Evolutionary conservation across 1,140 invertebrate species (phyloP).

Genomic region (Zaprionus camerounensis): DNA sequence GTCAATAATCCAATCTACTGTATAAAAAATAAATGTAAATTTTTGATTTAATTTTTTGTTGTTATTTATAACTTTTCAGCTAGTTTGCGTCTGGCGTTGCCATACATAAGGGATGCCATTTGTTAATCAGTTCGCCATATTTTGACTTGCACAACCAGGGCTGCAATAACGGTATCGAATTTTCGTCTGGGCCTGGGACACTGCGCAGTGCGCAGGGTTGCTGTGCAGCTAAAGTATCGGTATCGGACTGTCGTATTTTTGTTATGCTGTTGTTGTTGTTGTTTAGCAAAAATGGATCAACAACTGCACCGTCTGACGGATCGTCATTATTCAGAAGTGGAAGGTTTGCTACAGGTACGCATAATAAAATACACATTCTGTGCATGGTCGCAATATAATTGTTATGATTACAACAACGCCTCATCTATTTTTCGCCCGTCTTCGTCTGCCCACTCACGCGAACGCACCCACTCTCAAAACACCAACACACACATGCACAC

Average conservation of each 20-base stretch:
- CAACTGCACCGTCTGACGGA: conserved; percentile 76
- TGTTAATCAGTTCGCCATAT: neutral
- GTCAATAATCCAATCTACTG: too few relatives aligned
- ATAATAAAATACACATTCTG: conserved; percentile 15
- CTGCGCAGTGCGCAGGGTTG: conserved; percentile 52
- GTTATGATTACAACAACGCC: conserved; percentile 49
- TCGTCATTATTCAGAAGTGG: conserved; percentile 74
- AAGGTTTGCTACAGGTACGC: conserved; percentile 68
- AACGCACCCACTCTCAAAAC: conserved; percentile 70
- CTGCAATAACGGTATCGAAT: conserved; percentile 11
- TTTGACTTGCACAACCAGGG: conserved; percentile 9
- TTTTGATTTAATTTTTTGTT: neutral
- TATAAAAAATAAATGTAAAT: neutral
- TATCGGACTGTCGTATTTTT: conserved; percentile 58
- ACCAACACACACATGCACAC: conserved; percentile 51
- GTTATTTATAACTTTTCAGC: conserved; percentile 15
- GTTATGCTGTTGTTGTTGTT: conserved; percentile 65
- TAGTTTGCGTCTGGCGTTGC: conserved; percentile 11
- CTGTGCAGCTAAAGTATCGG: conserved; percentile 44
- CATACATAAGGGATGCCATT: neutral
- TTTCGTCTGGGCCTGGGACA: conserved; percentile 5
- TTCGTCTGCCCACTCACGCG: conserved; percentile 48
- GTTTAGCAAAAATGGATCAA: conserved; percentile 71
- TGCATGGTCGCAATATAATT: neutral
- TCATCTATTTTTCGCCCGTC: conserved; percentile 49